Evolutionary conservation across 2,888 invertebrate genomes (phyloP).

Genomic region (Thalpophila matura): DNA sequence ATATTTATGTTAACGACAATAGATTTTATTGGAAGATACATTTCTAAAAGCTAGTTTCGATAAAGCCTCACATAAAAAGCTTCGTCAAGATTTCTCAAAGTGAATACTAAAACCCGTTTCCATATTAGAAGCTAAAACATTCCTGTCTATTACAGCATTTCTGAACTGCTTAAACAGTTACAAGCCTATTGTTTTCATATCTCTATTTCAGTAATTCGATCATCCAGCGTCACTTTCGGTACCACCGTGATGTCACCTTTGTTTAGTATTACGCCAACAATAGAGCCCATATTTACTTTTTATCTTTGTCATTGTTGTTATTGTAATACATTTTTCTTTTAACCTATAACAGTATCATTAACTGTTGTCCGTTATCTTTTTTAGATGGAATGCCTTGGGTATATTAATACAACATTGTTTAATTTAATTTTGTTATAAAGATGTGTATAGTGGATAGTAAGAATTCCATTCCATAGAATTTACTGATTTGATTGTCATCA

Average conservation of each 20-base stretch:
- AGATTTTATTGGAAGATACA: slow-evolving; percentile 12
- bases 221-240: slow-evolving; percentile 69
- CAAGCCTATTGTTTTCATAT: slow-evolving; percentile 65
- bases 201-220: slow-evolving; percentile 71
- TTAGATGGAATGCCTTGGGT: slow-evolving; percentile 51
- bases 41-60: slow-evolving; percentile 39
- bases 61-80: slow-evolving; percentile 38
- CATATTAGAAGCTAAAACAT: slow-evolving; percentile 48
- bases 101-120: slow-evolving; percentile 51
- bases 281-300: slow-evolving; percentile 76
- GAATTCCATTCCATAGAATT: slow-evolving; percentile 27
- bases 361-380: slow-evolving; percentile 56
- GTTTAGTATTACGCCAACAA: slow-evolving; percentile 72
- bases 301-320: slow-evolving; percentile 67
- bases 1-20: slow-evolving; percentile 15
- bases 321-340: slow-evolving; percentile 58
- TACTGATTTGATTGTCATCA: slow-evolving; percentile 35
- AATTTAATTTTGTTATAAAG: slow-evolving; percentile 48
- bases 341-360: slow-evolving; percentile 47
- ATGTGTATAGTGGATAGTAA: slow-evolving; percentile 25
- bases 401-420: slow-evolving; percentile 60
- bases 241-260: slow-evolving; percentile 79
- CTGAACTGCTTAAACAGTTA: slow-evolving; percentile 42
- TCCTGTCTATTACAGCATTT: slow-evolving; percentile 61
- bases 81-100: slow-evolving; percentile 45